A percentile compares a stretch with the other conserved stretches of the same genome.
Conservation (phyloP, 2,888 invertebrate species). For the Sphinx pinastri region DNA sequence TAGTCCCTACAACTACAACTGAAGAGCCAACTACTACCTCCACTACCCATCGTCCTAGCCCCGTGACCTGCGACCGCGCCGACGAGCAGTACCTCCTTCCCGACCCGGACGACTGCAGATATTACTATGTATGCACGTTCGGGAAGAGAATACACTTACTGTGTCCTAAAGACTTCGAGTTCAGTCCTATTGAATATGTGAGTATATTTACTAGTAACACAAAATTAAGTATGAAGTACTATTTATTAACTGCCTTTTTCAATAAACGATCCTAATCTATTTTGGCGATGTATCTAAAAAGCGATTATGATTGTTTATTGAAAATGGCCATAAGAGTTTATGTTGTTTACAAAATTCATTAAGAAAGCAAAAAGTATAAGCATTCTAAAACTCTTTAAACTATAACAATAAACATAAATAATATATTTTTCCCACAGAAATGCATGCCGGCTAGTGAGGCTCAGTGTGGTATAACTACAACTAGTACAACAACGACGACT, state of each 20-base stretch:
- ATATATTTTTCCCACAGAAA: background rate
- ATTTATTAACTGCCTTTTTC: no score
- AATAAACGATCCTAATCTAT: no score
- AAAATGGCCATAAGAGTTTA: no score
- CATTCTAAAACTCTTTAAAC: background rate
- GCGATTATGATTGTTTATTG: no score
- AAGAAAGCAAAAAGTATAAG: background rate
- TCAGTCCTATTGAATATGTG: background rate
- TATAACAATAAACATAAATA: background rate
- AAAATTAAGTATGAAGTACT: no score
- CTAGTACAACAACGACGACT: background rate
- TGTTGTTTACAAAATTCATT: no score
- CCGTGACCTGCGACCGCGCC: background rate
- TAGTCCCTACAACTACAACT: background rate
- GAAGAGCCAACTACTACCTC: background rate
- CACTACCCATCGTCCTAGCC: background rate
- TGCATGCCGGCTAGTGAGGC: background rate
- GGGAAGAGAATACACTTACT: background rate
- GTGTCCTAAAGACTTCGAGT: slow-evolving; percentile 5
- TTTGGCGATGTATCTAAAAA: no score
- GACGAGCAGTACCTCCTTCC: background rate
- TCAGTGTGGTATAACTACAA: background rate
- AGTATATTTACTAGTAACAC: background rate
- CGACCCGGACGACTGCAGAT: background rate
- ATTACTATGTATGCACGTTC: slow-evolving; percentile 17